phyloP scores from a whole-genome alignment of 37 sponge, comb jelly and placozoan species.

The Ephydatia muelleri region DNA sequence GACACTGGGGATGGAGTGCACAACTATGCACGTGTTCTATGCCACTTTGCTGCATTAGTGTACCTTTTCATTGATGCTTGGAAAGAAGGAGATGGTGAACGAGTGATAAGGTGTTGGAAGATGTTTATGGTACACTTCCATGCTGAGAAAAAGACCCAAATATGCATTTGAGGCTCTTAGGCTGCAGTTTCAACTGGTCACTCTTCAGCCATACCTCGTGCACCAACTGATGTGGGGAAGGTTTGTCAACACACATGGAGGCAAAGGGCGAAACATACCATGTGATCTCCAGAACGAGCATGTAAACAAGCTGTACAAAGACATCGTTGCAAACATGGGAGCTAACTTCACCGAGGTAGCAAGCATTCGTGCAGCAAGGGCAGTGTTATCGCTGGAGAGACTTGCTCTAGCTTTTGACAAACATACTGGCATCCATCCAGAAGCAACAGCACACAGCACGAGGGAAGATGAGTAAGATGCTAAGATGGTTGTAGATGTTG shows the following conservation, averaged over 20 bases:
- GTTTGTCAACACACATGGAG: conserved; percentile 51
- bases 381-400: conserved; percentile 19
- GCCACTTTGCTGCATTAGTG: conserved; percentile 32
- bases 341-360: conserved; percentile 40
- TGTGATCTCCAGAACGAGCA: conserved; percentile 62
- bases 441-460: conserved; percentile 22
- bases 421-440: not conserved
- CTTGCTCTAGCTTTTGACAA: conserved; percentile 24
- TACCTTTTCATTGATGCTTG: conserved; percentile 34
- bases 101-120: conserved; percentile 39
- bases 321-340: conserved; percentile 36
- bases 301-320: conserved; percentile 41
- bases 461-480: conserved; percentile 3
- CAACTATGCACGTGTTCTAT: conserved; percentile 45
- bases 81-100: conserved; percentile 55
- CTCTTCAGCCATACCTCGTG: conserved; percentile 12
- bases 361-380: conserved; percentile 22
- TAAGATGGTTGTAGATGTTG: conserved; percentile 3
- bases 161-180: conserved; percentile 26
- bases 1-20: conserved; percentile 13
- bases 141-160: conserved; percentile 2
- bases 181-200: conserved; percentile 17
- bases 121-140: conserved; percentile 46
- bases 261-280: conserved; percentile 40
- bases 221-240: conserved; percentile 49